Conservation (phyloP, 2,888 invertebrate species). For the Lepeophtheirus nordmannii region DNA sequence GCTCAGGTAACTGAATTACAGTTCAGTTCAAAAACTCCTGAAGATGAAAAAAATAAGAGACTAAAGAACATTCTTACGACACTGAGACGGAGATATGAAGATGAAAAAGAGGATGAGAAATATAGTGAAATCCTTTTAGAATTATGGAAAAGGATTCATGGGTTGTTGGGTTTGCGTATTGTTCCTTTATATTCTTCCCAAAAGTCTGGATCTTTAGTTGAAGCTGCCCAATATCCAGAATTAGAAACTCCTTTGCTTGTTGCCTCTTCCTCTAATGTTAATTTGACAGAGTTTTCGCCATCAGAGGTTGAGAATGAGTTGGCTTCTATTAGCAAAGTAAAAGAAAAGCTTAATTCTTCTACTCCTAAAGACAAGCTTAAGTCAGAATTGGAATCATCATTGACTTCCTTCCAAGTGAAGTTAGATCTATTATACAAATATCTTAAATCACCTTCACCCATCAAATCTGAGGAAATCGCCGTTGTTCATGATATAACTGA, state of each 20-base stretch:
- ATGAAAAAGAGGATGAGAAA: not conserved
- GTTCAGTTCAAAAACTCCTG: not conserved
- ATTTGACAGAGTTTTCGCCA: no score
- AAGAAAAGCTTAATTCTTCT: not conserved
- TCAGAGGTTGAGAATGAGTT: no score
- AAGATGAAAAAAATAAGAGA: not conserved
- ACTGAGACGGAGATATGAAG: not conserved
- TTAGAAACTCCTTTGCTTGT: no score
- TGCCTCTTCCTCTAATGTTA: no score
- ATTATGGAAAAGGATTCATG: not conserved
- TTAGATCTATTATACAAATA: not conserved
- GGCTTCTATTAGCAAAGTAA: no score
- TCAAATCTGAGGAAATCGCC: not conserved
- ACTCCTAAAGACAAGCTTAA: not conserved
- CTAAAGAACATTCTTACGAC: not conserved
- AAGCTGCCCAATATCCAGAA: no score
- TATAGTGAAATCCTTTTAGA: not conserved
- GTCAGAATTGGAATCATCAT: not conserved
- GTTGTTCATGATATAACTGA: not conserved
- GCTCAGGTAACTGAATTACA: not conserved
- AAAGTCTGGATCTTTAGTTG: no score
- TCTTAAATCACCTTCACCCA: not conserved
- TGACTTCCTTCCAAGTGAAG: not conserved
- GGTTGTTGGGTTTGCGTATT: not conserved
- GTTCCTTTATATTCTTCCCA: no score